These are phyloP conservation scores for Steinernema feltiae DNA, from an alignment of 1,140 invertebrate genomes.

Conservation along the genomic window DNA sequence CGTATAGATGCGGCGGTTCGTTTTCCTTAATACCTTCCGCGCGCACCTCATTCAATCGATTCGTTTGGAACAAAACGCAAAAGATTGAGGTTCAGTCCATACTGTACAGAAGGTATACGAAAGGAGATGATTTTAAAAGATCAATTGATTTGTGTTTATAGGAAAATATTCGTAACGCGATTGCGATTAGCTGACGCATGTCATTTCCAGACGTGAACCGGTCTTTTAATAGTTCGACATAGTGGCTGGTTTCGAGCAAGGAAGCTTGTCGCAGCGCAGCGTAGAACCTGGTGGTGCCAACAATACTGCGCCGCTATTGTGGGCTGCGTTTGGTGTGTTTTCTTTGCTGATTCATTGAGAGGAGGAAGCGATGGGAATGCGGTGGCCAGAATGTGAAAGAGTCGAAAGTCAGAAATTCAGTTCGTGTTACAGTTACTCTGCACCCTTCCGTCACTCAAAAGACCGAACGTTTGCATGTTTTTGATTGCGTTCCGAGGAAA, in stretches of 20 bases:
- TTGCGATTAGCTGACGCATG: slow-evolving; percentile 5
- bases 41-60: background rate
- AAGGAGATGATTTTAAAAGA: background rate
- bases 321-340: background rate
- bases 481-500: too few relatives aligned
- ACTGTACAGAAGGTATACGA: too few relatives aligned
- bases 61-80: too few relatives aligned
- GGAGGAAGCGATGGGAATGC: background rate
- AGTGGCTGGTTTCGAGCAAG: background rate
- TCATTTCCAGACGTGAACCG: background rate
- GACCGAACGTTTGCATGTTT: too few relatives aligned
- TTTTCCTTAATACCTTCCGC: background rate
- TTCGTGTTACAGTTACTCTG: too few relatives aligned
- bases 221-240: background rate
- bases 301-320: background rate
- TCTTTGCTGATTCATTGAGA: background rate
- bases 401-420: too few relatives aligned
- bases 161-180: background rate
- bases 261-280: background rate
- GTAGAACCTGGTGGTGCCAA: background rate
- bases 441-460: too few relatives aligned
- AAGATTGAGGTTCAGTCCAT: too few relatives aligned
- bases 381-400: background rate
- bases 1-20: background rate
- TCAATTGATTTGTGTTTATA: background rate